Evolutionary conservation across 1,140 invertebrate species (phyloP), one percentile per base, ranked within the genome.

Genomic region (Hyles euphorbiae): DNA sequence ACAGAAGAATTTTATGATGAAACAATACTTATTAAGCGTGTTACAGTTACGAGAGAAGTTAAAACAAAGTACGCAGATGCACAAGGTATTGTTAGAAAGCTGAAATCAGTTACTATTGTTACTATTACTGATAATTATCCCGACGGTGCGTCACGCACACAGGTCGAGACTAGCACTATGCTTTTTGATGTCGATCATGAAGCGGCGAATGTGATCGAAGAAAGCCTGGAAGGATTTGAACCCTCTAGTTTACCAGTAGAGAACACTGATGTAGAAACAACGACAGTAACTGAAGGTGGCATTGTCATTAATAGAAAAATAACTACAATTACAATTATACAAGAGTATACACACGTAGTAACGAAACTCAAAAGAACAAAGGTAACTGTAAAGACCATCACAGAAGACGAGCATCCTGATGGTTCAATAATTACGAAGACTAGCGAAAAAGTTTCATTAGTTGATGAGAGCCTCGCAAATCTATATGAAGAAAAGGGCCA

Each of bases 71-170:
- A 85, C 58, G 66, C 66, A 11, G 77, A 88, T 74, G 60, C 56
- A 34, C 45, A 74, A 56, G 75, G 74, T 34, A 64, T 62, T 55
- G 52, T 81, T 32, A 74, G 65, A 48, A 89, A 89, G 74, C 56
- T 87, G 40, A 88, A 87, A 68, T 83, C 71, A 3, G 75, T 76
- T 9, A 82, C 76, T 43, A 78, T 70, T 45, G 58, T 83, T 7
- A 83, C 79, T n/a, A 88, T 83, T 33, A 83, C 81, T 40, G 83
- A 89, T 67, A 74, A 77, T 49, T 89, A 87, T 70, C 85, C 87
- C 11, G 85, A 89, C 64, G 84, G 86, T 34, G 83, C 78, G 34
- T 74, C 83, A 8, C 74, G 70, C 59, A 82, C 76, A 7, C 77
- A 80, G 52, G 63, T 82, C 34, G 80, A 84, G 40, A 78, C 63